These are phyloP conservation scores for Tinamus guttatus DNA, from an alignment of 2,113 vertebrate species.

Conservation along the genomic window DNA sequence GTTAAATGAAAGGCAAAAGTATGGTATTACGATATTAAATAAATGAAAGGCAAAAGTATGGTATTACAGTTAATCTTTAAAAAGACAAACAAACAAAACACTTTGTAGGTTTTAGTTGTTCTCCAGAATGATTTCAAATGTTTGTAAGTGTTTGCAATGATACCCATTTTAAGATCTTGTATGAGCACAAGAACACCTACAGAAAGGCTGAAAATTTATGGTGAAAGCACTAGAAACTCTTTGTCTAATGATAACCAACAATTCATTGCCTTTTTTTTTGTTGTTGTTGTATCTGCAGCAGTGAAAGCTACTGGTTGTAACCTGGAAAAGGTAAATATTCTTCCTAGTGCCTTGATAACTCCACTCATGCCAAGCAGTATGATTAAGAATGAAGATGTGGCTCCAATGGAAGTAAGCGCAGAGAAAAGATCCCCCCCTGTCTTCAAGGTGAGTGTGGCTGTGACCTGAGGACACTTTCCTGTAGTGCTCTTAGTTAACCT, in stretches of 20 bases:
- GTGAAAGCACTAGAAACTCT: not conserved
- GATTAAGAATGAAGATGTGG: constrained; percentile 94
- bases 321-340: constrained; percentile 84
- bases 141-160: not conserved
- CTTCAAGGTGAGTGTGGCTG: constrained; percentile 81
- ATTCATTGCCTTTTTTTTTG: not conserved
- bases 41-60: not conserved
- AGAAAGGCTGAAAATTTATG: not conserved
- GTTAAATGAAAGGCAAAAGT: not conserved
- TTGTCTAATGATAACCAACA: not conserved
- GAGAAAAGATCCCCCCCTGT: constrained; percentile 83
- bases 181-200: not conserved
- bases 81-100: no score
- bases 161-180: not conserved
- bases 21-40: not conserved
- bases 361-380: constrained; percentile 85
- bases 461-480: not conserved
- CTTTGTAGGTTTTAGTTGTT: not conserved
- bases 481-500: not conserved
- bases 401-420: constrained; percentile 95
- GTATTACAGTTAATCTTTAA: not conserved
- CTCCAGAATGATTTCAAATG: not conserved
- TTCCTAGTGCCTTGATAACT: constrained; percentile 87
- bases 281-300: constrained; percentile 68
- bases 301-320: constrained; percentile 82